Conservation (phyloP, 2,797 vertebrate species). For the Emys orbicularis region DNA sequence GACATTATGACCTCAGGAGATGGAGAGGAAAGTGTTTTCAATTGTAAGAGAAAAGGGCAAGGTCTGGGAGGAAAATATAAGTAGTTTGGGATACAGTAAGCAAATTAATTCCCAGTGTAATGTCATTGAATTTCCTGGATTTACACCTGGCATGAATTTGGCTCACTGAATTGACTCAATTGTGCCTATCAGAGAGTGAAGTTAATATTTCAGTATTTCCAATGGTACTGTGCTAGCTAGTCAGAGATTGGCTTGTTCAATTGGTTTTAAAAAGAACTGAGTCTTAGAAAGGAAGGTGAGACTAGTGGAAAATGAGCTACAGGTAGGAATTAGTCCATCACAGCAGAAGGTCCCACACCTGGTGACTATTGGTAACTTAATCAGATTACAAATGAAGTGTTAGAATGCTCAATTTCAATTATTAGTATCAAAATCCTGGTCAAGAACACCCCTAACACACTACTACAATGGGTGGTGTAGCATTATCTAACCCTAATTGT, state of each 20-base stretch:
- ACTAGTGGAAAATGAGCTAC: background rate
- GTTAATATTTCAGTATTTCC: background rate
- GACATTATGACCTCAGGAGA: no score
- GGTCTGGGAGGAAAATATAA: background rate
- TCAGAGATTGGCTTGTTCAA: background rate
- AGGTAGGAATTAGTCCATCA: background rate
- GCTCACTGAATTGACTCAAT: background rate
- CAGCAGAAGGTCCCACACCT: background rate
- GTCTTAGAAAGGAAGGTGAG: background rate
- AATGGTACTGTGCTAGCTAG: background rate
- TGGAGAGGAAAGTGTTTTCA: background rate
- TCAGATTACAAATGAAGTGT: background rate
- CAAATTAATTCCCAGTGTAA: background rate
- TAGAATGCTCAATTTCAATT: background rate
- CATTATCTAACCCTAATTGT: background rate
- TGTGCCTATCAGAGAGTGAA: background rate
- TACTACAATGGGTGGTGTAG: background rate
- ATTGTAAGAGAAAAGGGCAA: background rate
- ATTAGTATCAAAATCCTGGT: background rate
- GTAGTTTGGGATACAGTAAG: background rate
- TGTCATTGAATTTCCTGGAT: background rate
- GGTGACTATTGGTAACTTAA: background rate
- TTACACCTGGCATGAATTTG: background rate
- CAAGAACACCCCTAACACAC: background rate
- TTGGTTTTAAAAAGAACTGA: background rate